Percentiles rank a stretch among this genome's conserved stretches.
Conservation (phyloP, 2,888 invertebrate genomes). For the Mesoligia furuncula region DNA sequence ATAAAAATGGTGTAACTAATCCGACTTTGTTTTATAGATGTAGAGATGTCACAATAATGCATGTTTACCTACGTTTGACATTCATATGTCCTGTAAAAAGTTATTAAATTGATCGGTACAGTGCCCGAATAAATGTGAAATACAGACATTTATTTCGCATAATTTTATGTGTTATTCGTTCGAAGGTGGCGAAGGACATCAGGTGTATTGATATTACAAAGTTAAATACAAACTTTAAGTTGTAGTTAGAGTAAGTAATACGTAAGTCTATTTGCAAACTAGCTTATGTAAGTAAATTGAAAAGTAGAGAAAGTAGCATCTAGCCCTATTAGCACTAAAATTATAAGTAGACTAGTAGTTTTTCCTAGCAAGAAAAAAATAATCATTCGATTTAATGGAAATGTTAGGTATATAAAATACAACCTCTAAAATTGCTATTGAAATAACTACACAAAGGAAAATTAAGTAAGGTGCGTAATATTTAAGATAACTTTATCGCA, state of each 20-base stretch:
- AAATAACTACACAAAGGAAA: constrained; percentile 1
- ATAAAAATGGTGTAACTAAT: too few species aligned
- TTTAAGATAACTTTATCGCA: not conserved
- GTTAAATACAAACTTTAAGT: not conserved
- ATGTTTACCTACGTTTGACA: not conserved
- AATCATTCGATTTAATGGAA: not conserved
- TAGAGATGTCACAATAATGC: constrained; percentile 2
- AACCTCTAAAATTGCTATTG: not conserved
- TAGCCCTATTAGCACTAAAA: not conserved
- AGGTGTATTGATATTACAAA: not conserved
- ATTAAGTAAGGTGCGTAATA: not conserved
- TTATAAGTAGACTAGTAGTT: not conserved
- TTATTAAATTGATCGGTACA: not conserved
- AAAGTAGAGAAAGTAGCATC: not conserved
- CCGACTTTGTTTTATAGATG: not conserved
- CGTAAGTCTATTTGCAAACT: not conserved
- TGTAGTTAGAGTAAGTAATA: not conserved
- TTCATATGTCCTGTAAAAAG: not conserved
- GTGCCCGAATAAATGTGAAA: not conserved
- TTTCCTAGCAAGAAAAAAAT: not conserved
- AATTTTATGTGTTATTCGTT: not conserved
- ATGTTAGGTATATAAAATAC: not conserved
- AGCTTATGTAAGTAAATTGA: not conserved
- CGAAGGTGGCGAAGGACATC: not conserved
- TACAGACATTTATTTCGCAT: not conserved